These are phyloP conservation scores for Picathartes gymnocephalus DNA, from an alignment of 2,113 vertebrate species.

Conservation along the genomic window DNA sequence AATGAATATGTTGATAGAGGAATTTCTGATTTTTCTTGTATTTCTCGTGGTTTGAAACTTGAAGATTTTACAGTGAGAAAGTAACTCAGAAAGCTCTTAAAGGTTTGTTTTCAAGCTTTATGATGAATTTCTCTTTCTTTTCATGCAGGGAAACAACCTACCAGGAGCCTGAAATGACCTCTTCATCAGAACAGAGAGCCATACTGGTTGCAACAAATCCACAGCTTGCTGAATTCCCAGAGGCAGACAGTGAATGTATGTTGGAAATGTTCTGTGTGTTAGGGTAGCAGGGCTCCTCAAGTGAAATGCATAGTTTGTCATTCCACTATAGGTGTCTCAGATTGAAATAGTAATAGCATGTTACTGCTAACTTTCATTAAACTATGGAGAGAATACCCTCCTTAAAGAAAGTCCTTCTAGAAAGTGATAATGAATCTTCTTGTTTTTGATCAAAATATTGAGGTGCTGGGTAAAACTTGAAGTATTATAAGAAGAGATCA, in stretches of 20 bases:
- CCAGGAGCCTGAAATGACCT: neutral
- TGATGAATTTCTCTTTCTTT: neutral
- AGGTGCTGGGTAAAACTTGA: neutral
- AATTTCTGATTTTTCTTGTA: neutral
- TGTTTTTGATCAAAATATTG: neutral
- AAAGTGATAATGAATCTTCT: neutral
- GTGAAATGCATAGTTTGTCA: neutral
- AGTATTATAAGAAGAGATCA: neutral
- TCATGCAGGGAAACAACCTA: conserved; percentile 30
- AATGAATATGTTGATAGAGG: neutral
- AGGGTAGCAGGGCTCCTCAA: neutral
- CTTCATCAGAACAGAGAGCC: conserved; percentile 26
- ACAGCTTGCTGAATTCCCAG: neutral
- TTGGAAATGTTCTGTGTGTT: neutral
- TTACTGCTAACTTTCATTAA: neutral
- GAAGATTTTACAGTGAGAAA: neutral
- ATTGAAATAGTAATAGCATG: neutral
- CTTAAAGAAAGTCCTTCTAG: neutral
- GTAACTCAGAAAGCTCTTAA: neutral
- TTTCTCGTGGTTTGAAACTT: neutral
- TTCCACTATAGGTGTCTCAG: neutral
- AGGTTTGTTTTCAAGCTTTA: neutral
- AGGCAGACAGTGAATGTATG: conserved; percentile 40
- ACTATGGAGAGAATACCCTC: neutral
- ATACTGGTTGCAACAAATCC: neutral